phyloP scores from a whole-genome alignment of 2,797 vertebrate genomes.

The Pipistrellus pipistrellus region DNA sequence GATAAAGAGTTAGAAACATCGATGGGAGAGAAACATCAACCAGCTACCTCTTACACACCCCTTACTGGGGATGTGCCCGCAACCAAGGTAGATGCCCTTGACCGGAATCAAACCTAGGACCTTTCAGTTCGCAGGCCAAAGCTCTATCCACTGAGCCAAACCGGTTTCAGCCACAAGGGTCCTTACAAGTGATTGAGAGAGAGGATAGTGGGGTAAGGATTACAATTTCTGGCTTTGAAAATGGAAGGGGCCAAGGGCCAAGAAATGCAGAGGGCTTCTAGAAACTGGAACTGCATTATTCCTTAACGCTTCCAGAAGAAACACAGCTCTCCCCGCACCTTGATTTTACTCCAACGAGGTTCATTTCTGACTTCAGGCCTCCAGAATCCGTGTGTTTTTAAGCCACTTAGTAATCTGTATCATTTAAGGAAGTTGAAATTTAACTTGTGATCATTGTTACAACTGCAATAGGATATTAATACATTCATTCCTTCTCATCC shows the following conservation, averaged over 20 bases:
- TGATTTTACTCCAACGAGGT: not conserved
- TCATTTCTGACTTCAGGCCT: not conserved
- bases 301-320: not conserved
- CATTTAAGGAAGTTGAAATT: not conserved
- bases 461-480: not conserved
- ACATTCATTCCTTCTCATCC: not conserved
- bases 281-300: not conserved
- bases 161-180: not conserved
- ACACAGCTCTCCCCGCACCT: not conserved
- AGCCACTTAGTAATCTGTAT: not conserved
- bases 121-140: too few species aligned
- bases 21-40: too few species aligned
- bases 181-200: not conserved
- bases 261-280: not conserved
- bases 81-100: too few species aligned
- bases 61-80: too few species aligned
- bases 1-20: too few species aligned
- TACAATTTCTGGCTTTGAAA: not conserved
- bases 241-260: not conserved
- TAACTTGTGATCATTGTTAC: not conserved
- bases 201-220: not conserved
- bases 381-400: not conserved
- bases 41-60: too few species aligned
- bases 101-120: too few species aligned
- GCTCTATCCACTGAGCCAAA: too few species aligned